These are phyloP conservation scores for Trachymyrmex septentrionalis DNA, from an alignment of 1,140 invertebrate genomes.

Conservation along the genomic window DNA sequence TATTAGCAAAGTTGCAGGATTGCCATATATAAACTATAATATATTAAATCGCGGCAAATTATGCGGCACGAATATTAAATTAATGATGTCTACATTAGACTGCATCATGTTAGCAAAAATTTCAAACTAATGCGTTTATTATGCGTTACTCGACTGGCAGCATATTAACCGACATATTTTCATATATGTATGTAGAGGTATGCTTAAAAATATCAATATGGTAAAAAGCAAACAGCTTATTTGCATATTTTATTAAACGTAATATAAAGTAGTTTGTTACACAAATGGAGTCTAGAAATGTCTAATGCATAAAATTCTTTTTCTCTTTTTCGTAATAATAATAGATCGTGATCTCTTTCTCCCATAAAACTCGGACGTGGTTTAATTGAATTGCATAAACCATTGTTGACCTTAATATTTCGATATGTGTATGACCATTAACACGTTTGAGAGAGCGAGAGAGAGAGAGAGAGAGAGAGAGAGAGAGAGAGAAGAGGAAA, in stretches of 20 bases:
- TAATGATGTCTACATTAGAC: slow-evolving; percentile 42
- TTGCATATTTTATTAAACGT: slow-evolving; percentile 50
- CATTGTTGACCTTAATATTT: slow-evolving; percentile 28
- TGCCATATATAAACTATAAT: slow-evolving; percentile 44
- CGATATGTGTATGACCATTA: neutral
- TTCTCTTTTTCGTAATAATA: neutral
- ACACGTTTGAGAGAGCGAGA: too few relatives aligned
- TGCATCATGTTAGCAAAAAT: slow-evolving; percentile 56
- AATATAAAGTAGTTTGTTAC: neutral
- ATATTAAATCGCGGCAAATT: slow-evolving; percentile 59
- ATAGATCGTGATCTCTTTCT: neutral
- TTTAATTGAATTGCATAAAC: neutral
- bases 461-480: too few relatives aligned
- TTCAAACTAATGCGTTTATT: slow-evolving; percentile 63
- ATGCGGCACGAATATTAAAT: slow-evolving; percentile 61
- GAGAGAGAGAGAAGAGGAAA: neutral
- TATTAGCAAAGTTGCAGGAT: slow-evolving; percentile 3
- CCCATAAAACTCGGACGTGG: neutral
- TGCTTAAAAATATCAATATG: slow-evolving; percentile 40
- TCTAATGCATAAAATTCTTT: slow-evolving; percentile 1
- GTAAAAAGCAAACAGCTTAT: slow-evolving; percentile 16
- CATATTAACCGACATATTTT: slow-evolving; percentile 37
- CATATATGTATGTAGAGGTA: neutral
- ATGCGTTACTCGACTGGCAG: slow-evolving; percentile 44
- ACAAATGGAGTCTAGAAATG: neutral